Percentiles rank a stretch among this genome's conserved stretches.
These are phyloP conservation scores for Lepus oiostolus DNA, from an alignment of 2,797 vertebrate genomes.

Conservation along the genomic window DNA sequence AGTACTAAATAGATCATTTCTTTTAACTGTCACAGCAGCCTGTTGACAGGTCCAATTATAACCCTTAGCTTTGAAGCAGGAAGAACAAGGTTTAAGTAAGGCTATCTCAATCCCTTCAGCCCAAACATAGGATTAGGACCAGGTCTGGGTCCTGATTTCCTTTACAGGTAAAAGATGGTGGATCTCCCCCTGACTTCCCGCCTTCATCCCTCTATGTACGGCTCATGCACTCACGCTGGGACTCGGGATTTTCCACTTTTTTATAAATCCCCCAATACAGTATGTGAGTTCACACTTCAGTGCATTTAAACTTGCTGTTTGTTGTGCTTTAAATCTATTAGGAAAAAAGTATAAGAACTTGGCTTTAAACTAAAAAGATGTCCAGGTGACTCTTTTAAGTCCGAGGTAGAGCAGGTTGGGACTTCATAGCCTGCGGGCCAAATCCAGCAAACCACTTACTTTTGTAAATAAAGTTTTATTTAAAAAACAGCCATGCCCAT, in stretches of 20 bases:
- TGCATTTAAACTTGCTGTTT: background rate
- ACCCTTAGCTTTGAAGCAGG: conserved; percentile 1
- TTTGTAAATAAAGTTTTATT: conserved; percentile 52
- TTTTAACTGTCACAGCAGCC: background rate
- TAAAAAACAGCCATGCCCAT: background rate
- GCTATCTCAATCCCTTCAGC: background rate
- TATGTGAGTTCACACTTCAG: background rate
- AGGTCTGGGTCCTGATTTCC: background rate
- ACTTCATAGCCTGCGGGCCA: background rate
- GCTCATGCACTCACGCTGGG: background rate
- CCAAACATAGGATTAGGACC: background rate
- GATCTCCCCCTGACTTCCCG: background rate
- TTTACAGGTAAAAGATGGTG: background rate
- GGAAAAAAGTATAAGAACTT: background rate
- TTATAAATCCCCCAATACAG: background rate
- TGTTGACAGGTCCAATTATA: background rate
- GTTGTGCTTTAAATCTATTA: background rate
- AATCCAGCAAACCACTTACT: background rate
- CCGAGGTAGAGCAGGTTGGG: background rate
- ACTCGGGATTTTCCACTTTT: background rate
- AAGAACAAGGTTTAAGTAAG: background rate
- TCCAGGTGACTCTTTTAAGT: background rate
- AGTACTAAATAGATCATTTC: background rate
- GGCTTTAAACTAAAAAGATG: background rate
- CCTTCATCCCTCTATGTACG: background rate